phyloP scores from a whole-genome alignment of 2,888 invertebrate genomes.

The Meteorus cinctellus region DNA sequence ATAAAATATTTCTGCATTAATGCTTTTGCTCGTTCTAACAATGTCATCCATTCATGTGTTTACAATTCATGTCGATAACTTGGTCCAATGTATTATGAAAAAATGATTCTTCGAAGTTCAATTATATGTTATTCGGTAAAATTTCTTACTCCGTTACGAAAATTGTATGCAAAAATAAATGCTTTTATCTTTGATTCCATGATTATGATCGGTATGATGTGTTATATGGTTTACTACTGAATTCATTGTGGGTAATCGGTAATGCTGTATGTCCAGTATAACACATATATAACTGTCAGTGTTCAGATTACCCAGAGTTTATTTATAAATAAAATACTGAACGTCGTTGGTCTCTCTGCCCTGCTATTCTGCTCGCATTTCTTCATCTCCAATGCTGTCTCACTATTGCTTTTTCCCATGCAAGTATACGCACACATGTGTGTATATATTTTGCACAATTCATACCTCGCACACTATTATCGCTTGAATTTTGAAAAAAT shows the following conservation, averaged over 20 bases:
- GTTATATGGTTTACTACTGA: neutral
- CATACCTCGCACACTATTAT: neutral
- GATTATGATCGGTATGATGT: neutral
- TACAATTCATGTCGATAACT: neutral
- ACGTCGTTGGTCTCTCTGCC: too few species aligned
- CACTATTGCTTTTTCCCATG: neutral
- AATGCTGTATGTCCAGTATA: neutral
- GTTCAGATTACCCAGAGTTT: neutral
- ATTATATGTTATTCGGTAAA: too few species aligned
- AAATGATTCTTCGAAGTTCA: too few species aligned
- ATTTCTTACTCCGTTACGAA: too few species aligned
- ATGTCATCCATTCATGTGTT: neutral
- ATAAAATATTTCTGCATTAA: conserved; percentile 1
- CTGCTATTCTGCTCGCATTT: neutral
- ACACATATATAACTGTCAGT: neutral
- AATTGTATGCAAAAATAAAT: too few species aligned
- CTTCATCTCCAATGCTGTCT: neutral
- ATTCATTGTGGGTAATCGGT: neutral
- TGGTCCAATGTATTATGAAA: neutral
- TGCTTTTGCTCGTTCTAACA: neutral
- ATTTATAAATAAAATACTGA: neutral
- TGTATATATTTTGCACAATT: neutral
- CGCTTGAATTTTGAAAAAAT: neutral
- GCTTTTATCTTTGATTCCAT: neutral
- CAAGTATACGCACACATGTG: neutral